Conservation (phyloP, 2,797 vertebrate species). For the Capromys pilorides region DNA sequence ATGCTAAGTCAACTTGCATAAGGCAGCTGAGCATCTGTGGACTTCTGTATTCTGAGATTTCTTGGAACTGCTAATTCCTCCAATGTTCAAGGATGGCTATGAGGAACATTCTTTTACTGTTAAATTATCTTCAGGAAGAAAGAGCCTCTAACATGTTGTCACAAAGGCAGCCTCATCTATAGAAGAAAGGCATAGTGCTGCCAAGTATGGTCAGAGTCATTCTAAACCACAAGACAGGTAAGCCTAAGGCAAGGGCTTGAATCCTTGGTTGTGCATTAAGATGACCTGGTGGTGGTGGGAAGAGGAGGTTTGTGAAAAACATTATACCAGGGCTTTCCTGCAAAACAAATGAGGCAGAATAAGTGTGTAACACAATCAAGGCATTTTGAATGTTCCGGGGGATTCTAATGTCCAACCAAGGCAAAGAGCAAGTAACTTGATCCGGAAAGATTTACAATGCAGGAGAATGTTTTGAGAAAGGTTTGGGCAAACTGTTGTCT, state of each 20-base stretch:
- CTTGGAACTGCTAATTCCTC: neutral
- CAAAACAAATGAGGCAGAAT: neutral
- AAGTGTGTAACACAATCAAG: no score
- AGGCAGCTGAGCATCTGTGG: neutral
- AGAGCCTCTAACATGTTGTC: neutral
- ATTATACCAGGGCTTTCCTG: neutral
- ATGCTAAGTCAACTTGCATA: neutral
- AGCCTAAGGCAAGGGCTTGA: neutral
- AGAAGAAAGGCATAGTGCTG: neutral
- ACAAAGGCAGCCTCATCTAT: neutral
- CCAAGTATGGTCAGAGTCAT: neutral
- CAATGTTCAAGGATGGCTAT: neutral
- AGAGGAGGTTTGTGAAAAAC: neutral
- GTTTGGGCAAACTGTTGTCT: neutral
- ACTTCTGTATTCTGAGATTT: neutral
- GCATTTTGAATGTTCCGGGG: constrained; percentile 6
- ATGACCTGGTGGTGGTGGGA: neutral
- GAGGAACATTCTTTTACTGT: neutral
- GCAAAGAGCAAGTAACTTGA: neutral
- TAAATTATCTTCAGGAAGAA: neutral
- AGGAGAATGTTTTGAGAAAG: neutral
- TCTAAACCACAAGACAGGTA: neutral
- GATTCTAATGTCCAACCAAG: neutral
- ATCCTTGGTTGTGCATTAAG: neutral
- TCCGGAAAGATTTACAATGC: neutral